Evolutionary conservation across 92 coral and sea anemone genomes (phyloP).

Genomic region (Epizoanthus ramosus): DNA sequence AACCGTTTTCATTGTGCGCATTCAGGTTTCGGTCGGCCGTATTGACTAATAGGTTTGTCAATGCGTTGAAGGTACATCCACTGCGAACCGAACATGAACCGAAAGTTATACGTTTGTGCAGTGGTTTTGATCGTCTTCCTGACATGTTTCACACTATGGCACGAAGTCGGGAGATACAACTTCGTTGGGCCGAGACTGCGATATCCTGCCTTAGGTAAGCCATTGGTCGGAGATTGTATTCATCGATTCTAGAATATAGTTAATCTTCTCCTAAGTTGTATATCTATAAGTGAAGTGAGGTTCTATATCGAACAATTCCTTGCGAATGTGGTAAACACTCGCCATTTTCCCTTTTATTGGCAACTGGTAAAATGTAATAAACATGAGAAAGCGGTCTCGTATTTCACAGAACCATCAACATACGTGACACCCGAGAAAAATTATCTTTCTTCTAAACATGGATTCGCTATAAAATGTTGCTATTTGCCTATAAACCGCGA

Average conservation of each 20-base stretch:
- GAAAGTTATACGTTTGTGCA: slow-evolving; percentile 28
- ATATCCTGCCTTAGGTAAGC: slow-evolving; percentile 18
- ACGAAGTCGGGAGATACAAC: slow-evolving; percentile 19
- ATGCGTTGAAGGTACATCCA: neutral
- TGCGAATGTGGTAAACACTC: neutral
- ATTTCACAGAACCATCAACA: slow-evolving; percentile 3
- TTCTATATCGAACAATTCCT: neutral
- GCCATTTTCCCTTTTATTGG: slow-evolving; percentile 7
- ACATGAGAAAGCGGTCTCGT: slow-evolving; percentile 21
- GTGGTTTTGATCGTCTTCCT: slow-evolving; percentile 7
- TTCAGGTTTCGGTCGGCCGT: neutral
- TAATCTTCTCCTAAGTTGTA: neutral
- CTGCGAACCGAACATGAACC: neutral
- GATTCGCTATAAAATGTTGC: no score
- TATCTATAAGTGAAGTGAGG: neutral
- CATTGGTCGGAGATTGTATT: neutral
- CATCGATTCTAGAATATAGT: neutral
- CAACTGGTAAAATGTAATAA: neutral
- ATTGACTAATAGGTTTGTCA: neutral
- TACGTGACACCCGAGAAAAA: neutral
- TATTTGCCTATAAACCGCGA: no score
- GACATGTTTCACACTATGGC: slow-evolving; percentile 30
- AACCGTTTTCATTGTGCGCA: neutral
- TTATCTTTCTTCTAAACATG: no score
- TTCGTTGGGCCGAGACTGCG: slow-evolving; percentile 26